Base-by-base conservation (phyloP, 2,113 vertebrate species). In the Boulengerochromis microlepis region DNA sequence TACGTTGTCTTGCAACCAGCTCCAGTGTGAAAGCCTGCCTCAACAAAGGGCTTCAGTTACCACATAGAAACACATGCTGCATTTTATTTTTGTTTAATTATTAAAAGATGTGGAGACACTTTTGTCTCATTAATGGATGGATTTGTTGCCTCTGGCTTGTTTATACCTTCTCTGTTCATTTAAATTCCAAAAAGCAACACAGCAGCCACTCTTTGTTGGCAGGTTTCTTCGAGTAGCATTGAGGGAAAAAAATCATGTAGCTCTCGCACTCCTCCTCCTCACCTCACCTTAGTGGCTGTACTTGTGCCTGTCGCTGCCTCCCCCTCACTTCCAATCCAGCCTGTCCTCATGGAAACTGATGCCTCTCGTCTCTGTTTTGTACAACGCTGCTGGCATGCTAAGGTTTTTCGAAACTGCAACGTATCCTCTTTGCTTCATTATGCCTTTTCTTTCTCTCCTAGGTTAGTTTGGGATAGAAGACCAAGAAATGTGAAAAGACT, bases 401-500 rank as follows among this genome's bases (percentile, higher is more conserved):
- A 54, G 16, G 52, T 66, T 18, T 57, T 50, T 50, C 2, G 4
- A 31, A 76, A 29, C 24, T 50, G 71, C 42, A 78, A 19, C 42
- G 0, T 31, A 76, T 76, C 69, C 24, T 50, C 1, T 78, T 50
- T 78, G 16, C 10, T 50, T 78, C 42, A 50, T 50, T 50, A n/a
- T 78, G 71, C 10, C 12, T 33, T 24, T 80, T 56, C 24, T 78
- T 12, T 50, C 19, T 88, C 6, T 86, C 50, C 5, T 3, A 94
- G 94, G 92, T 91, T 69, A 83, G 56, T 88, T 92, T 56, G 91
- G 90, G 91, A 52, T 80, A 83, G 85, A 83, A 81, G 80, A 83
- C 84, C 5, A 71, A 83, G 24, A 76, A 86, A 88, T 84, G 81
- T 83, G 91, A 76, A 89, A 29, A 26, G 80, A 88, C 80, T 38